A percentile compares a stretch with the other conserved stretches of the same genome.
Conservation (phyloP, 2,888 invertebrate genomes). For the Synergus umbraculus region DNA sequence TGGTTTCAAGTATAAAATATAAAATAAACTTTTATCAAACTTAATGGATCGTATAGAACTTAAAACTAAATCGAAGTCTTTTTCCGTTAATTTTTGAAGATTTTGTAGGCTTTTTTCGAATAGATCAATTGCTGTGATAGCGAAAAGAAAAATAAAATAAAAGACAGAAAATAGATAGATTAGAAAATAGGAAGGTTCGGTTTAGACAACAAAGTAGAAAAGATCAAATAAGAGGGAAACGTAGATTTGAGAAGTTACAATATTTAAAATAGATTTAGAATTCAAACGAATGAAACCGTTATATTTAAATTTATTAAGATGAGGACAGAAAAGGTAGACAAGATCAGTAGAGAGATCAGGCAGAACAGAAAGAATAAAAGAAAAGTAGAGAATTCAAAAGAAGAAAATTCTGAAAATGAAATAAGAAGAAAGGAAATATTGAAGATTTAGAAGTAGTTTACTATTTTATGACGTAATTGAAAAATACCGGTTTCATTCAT, state of each 20-base stretch:
- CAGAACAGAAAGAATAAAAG: conserved; percentile 45
- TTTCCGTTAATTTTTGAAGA: conserved; percentile 6
- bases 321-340: conserved; percentile 17
- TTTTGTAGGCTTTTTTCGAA: not conserved
- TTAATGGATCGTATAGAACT: conserved; percentile 22
- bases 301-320: conserved; percentile 36
- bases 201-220: not conserved
- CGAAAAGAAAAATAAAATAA: conserved; percentile 42
- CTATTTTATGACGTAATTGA: not conserved
- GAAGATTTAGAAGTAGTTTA: not conserved
- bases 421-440: conserved; percentile 19
- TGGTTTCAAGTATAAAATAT: not conserved
- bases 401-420: conserved; percentile 20
- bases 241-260: conserved; percentile 15
- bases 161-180: conserved; percentile 20
- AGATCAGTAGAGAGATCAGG: conserved; percentile 43
- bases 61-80: conserved; percentile 8
- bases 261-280: conserved; percentile 41
- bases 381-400: conserved; percentile 42
- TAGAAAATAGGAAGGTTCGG: conserved; percentile 31
- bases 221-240: not conserved
- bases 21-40: conserved; percentile 38
- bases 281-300: conserved; percentile 13
- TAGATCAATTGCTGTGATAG: conserved; percentile 61
- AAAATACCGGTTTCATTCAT: conserved; percentile 13